phyloP scores from a whole-genome alignment of 2,888 invertebrate species.

The Acleris laterana region DNA sequence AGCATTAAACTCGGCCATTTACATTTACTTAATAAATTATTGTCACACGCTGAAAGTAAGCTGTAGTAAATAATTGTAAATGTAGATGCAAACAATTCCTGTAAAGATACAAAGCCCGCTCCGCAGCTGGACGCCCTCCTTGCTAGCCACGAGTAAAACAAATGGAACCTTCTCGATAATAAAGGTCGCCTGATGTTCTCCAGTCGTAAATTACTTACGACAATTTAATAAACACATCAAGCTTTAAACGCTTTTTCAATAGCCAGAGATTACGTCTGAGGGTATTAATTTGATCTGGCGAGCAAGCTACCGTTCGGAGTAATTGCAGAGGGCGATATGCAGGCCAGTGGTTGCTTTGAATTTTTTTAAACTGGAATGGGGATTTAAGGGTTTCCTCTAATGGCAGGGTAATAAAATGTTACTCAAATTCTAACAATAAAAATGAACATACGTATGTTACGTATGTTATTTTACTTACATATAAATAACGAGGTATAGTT shows the following conservation, averaged over 20 bases:
- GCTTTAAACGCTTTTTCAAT: constrained; percentile 75
- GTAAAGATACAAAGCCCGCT: neutral
- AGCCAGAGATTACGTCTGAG: constrained; percentile 67
- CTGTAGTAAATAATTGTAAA: no score
- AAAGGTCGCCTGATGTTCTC: constrained; percentile 42
- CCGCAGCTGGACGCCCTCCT: neutral
- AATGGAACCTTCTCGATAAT: constrained; percentile 29
- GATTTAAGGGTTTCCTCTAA: constrained; percentile 15
- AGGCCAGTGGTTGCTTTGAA: constrained; percentile 13
- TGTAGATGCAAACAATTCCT: neutral
- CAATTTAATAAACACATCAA: constrained; percentile 82
- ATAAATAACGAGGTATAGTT: no score
- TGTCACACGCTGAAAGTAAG: no score
- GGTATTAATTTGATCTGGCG: constrained; percentile 73
- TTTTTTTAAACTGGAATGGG: constrained; percentile 31
- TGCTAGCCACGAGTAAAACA: constrained; percentile 29
- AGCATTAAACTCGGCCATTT: neutral
- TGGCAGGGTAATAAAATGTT: neutral
- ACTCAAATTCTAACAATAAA: no score
- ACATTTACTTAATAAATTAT: no score
- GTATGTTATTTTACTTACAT: no score
- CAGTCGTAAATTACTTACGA: constrained; percentile 73
- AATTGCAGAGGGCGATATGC: constrained; percentile 58
- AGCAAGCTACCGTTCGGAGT: constrained; percentile 60
- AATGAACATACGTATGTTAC: no score